These are phyloP conservation scores for Cryptotis parvus DNA, from an alignment of 2,113 vertebrate species.

Conservation along the genomic window DNA sequence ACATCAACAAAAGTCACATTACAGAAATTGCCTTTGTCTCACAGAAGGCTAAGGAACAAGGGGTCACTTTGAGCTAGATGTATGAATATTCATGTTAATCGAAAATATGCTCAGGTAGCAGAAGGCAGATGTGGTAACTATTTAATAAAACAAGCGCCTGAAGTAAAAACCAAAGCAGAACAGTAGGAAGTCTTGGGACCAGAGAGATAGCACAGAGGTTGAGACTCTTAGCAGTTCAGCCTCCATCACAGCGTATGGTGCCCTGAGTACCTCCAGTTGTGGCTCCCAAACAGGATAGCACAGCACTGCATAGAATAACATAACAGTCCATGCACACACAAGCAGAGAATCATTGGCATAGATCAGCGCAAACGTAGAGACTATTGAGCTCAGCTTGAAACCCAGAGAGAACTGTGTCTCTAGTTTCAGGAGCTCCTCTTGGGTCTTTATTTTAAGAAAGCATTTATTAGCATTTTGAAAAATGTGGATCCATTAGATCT, in stretches of 20 bases:
- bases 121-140: neutral
- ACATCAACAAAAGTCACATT: neutral
- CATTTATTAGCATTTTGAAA: neutral
- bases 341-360: neutral
- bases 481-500: neutral
- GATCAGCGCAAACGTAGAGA: constrained; percentile 2
- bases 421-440: neutral
- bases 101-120: neutral
- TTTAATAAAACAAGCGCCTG: constrained; percentile 43
- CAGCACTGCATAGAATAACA: no score
- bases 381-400: neutral
- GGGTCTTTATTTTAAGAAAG: constrained; percentile 46
- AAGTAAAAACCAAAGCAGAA: neutral
- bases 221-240: no score
- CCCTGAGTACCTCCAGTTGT: no score
- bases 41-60: neutral
- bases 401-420: neutral
- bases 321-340: neutral
- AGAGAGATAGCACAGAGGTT: no score
- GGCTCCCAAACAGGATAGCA: no score
- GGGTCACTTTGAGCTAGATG: neutral
- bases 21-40: neutral
- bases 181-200: neutral
- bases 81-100: constrained; percentile 13
- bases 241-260: no score